Evolutionary conservation across 2,113 vertebrate genomes (phyloP).

Genomic region (Tamias sibiricus): DNA sequence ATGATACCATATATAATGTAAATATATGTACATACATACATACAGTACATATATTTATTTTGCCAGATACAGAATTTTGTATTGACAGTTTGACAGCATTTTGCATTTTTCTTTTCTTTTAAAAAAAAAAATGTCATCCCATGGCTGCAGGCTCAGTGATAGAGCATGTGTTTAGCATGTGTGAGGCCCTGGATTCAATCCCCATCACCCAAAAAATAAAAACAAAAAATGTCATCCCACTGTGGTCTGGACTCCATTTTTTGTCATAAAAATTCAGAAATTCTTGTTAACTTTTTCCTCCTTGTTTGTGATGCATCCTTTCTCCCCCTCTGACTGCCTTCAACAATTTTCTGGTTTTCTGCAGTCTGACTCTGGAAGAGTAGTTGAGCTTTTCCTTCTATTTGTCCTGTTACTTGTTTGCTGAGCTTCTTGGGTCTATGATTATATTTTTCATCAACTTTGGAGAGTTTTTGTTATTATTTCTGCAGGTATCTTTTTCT

Average conservation of each 20-base stretch:
- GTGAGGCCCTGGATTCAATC: not conserved
- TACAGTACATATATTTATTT: not conserved
- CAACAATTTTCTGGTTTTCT: not conserved
- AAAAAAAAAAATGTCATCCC: not conserved
- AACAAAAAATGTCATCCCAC: not conserved
- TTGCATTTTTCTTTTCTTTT: not conserved
- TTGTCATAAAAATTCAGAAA: not conserved
- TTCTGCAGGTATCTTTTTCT: conserved; percentile 40
- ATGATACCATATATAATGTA: no score
- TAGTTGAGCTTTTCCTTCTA: not conserved
- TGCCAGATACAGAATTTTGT: not conserved
- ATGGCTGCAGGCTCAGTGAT: not conserved
- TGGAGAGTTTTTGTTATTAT: not conserved
- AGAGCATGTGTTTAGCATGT: not conserved
- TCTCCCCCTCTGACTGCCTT: not conserved
- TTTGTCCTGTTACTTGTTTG: not conserved
- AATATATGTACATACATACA: no score
- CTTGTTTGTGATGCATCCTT: not conserved
- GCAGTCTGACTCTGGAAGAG: not conserved
- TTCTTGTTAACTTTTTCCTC: not conserved
- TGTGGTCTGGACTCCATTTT: not conserved
- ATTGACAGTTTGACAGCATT: not conserved
- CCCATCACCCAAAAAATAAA: not conserved
- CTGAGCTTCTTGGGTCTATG: not conserved
- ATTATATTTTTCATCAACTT: conserved; percentile 9